Evolutionary conservation across 2,888 invertebrate genomes (phyloP).

Genomic region (Hypomecis punctinalis): DNA sequence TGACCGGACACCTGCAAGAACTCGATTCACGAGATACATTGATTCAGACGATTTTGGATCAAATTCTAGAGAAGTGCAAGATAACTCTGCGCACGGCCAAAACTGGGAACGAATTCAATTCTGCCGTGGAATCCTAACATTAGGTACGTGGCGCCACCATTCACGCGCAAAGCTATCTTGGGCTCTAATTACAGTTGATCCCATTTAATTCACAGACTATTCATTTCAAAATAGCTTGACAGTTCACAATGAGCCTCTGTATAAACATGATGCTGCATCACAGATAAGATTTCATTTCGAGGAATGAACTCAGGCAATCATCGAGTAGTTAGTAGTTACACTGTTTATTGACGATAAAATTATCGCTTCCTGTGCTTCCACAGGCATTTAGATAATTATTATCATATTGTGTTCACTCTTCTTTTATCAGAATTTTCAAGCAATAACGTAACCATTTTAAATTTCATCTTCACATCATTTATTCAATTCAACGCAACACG

Average conservation of each 20-base stretch:
- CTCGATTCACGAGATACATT: conserved; percentile 19
- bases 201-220: conserved; percentile 1
- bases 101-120: too few species aligned
- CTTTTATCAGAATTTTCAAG: background rate
- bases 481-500: conserved; percentile 16
- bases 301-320: conserved; percentile 1
- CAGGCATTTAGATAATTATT: conserved; percentile 8
- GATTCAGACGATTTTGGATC: conserved; percentile 21
- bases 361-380: conserved; percentile 3
- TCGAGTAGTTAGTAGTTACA: background rate
- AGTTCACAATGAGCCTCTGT: conserved; percentile 5
- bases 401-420: background rate
- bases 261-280: conserved; percentile 3
- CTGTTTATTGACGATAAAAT: conserved; percentile 1
- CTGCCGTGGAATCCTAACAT: too few species aligned
- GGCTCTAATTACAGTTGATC: background rate
- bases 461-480: background rate
- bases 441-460: conserved; percentile 8
- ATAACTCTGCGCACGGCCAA: too few species aligned
- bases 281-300: conserved; percentile 13
- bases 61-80: background rate
- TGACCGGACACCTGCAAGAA: conserved; percentile 23
- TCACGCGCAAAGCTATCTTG: too few species aligned
- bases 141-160: too few species aligned
- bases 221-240: background rate